Evolutionary conservation across 2,888 invertebrate species (phyloP).

Genomic region (Oligia fasciuncula): DNA sequence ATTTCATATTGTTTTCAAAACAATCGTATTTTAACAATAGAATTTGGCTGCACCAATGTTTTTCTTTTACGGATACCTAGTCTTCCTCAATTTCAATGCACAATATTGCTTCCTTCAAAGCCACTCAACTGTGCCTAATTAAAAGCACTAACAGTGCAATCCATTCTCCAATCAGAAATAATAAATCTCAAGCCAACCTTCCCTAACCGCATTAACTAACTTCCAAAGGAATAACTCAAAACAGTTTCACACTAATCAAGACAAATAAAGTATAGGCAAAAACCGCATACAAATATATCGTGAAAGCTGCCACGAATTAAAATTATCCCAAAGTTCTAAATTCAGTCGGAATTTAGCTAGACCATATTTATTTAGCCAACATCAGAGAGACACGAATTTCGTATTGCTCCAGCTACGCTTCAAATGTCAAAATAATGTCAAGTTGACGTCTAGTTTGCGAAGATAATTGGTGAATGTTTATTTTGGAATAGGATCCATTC

Average conservation of each 20-base stretch:
- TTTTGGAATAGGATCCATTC: constrained; percentile 58
- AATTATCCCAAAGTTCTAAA: constrained; percentile 48
- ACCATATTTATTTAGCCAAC: constrained; percentile 46
- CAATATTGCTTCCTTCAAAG: background rate
- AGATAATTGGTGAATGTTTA: constrained; percentile 66
- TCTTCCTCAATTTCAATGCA: background rate
- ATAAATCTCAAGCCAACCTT: constrained; percentile 25
- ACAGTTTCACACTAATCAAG: constrained; percentile 52
- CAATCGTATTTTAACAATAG: background rate
- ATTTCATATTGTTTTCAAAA: background rate
- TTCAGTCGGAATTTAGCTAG: constrained; percentile 34
- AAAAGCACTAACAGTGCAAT: constrained; percentile 20
- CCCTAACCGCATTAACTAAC: constrained; percentile 45
- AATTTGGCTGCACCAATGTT: background rate
- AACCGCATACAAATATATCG: constrained; percentile 54
- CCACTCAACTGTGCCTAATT: constrained; percentile 12
- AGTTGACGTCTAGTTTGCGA: constrained; percentile 55
- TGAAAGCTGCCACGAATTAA: constrained; percentile 46
- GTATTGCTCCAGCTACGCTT: constrained; percentile 47
- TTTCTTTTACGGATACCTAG: too few relatives aligned
- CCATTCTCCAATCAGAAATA: constrained; percentile 34
- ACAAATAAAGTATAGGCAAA: constrained; percentile 37
- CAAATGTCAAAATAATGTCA: constrained; percentile 64
- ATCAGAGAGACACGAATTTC: constrained; percentile 36
- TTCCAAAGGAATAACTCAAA: constrained; percentile 42